Base-by-base conservation (phyloP, 2,888 invertebrate genomes). In the Ectobius pallidus region DNA sequence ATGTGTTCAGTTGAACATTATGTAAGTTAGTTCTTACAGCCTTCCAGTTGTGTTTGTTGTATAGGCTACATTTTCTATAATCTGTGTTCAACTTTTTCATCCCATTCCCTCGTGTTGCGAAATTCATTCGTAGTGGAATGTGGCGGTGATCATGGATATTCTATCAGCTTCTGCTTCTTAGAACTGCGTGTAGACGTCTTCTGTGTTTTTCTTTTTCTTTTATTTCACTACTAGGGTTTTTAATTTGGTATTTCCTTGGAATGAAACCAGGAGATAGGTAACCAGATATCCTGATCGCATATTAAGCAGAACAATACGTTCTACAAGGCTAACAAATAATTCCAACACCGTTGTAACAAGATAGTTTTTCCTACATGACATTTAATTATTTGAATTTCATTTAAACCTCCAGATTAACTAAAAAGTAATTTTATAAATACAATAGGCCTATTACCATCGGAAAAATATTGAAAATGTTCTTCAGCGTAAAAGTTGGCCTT, bases 61-160 rank as follows among this genome's bases (percentile, higher is more conserved):
- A n/a, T n/a, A n/a, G n/a, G n/a, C n/a, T n/a, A n/a, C n/a, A n/a
- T n/a, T n/a, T n/a, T n/a, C n/a, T n/a, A n/a, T n/a, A n/a, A 0
- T 49, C 9, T 49, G 7, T 18, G 14, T 30, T 58, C 30, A 14
- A 22, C n/a, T 58, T 58, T 58, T 58, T 58, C 58, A 16, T 25
- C 18, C 14, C 27, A 22, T 55, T 30, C 55, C 11, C 55, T n/a
- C 65, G 62, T 44, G 65, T 65, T 27, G 65, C 65, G 25, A 65
- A 65, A 65, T 65, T 65, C 65, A 65, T 65, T 65, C 27, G 44
- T 27, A 44, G 14, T 30, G 58, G 58, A 58, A 58, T 58, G 58
- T 58, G 58, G 58, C 32, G 58, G 58, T 30, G 58, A n/a, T 58
- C 58, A 58, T 58, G 58, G 58, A 16, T 30, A 58, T 58, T 25